Percentiles rank a stretch among this genome's conserved stretches.
Evolutionary conservation across 1,140 invertebrate genomes (phyloP).

Genomic region (Aphelinus atriplicis): DNA sequence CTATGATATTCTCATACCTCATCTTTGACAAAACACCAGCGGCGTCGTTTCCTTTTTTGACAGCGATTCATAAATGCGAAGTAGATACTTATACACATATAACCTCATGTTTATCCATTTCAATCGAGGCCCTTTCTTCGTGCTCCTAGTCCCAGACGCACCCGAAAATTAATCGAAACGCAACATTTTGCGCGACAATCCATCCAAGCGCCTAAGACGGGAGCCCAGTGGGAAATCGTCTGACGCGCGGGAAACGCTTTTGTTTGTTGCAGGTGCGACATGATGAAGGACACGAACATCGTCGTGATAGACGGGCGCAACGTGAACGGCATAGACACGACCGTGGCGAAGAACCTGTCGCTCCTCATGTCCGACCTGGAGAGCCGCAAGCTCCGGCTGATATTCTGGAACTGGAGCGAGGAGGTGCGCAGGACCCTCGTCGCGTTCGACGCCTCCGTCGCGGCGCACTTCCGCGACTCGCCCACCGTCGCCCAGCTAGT

Average conservation of each 20-base stretch:
- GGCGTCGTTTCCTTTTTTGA: too few relatives aligned
- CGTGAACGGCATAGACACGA: conserved; percentile 71
- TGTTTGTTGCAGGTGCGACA: conserved; percentile 50
- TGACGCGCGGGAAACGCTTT: not conserved
- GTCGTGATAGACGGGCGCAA: conserved; percentile 73
- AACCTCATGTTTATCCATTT: too few relatives aligned
- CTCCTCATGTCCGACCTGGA: conserved; percentile 55
- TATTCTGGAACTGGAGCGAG: conserved; percentile 64
- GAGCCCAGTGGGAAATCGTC: conserved; percentile 33
- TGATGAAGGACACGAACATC: conserved; percentile 48
- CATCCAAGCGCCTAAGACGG: not conserved
- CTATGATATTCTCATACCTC: too few relatives aligned
- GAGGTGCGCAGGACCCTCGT: conserved; percentile 49
- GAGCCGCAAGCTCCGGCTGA: conserved; percentile 53
- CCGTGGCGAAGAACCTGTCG: conserved; percentile 68
- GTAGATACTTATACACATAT: too few relatives aligned
- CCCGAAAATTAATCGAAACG: too few relatives aligned
- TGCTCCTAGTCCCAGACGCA: too few relatives aligned
- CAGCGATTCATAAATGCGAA: too few relatives aligned
- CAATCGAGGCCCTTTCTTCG: too few relatives aligned
- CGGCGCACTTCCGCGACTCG: conserved; percentile 48
- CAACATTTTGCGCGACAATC: too few relatives aligned
- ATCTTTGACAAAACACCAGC: too few relatives aligned
- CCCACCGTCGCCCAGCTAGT: conserved; percentile 50
- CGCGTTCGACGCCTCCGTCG: conserved; percentile 51